Percentiles rank a stretch among this genome's conserved stretches.
Conservation (phyloP, 2,888 invertebrate species). For the Eueremaeus valkanovi region DNA sequence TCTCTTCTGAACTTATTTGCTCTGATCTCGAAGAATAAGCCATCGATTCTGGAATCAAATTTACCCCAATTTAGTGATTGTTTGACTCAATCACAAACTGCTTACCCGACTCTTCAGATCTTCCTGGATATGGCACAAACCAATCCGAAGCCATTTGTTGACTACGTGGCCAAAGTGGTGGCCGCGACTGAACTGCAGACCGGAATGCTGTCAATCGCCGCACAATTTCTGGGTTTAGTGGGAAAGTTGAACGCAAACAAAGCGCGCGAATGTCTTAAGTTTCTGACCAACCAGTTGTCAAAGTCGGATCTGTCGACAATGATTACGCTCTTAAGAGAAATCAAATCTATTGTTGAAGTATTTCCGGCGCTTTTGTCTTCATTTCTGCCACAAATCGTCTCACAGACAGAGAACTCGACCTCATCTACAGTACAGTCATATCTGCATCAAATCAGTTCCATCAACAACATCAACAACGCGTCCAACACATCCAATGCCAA, state of each 20-base stretch:
- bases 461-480: conserved; percentile 10
- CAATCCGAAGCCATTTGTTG: conserved; percentile 65
- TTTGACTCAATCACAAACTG: conserved; percentile 61
- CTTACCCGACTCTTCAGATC: conserved; percentile 65
- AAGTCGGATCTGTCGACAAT: conserved; percentile 69
- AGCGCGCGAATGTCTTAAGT: conserved; percentile 75
- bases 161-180: conserved; percentile 66
- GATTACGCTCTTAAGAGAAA: conserved; percentile 70
- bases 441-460: conserved; percentile 51
- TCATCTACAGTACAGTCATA: conserved; percentile 52
- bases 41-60: conserved; percentile 72
- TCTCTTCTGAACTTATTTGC: conserved; percentile 77
- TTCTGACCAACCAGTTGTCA: conserved; percentile 69
- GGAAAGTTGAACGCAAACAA: conserved; percentile 58
- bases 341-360: conserved; percentile 72
- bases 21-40: conserved; percentile 73
- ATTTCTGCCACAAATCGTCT: conserved; percentile 50
- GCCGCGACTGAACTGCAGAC: conserved; percentile 49
- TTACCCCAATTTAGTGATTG: conserved; percentile 76
- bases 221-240: conserved; percentile 53
- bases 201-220: conserved; percentile 49
- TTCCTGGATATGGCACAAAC: conserved; percentile 69
- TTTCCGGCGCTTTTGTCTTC: conserved; percentile 76
- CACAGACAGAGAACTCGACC: conserved; percentile 59
- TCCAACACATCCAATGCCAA: conserved; percentile 6